A percentile compares a stretch with the other conserved stretches of the same genome.
Evolutionary conservation across 2,113 vertebrate genomes (phyloP).

Genomic region (Pogonocichla stellata): DNA sequence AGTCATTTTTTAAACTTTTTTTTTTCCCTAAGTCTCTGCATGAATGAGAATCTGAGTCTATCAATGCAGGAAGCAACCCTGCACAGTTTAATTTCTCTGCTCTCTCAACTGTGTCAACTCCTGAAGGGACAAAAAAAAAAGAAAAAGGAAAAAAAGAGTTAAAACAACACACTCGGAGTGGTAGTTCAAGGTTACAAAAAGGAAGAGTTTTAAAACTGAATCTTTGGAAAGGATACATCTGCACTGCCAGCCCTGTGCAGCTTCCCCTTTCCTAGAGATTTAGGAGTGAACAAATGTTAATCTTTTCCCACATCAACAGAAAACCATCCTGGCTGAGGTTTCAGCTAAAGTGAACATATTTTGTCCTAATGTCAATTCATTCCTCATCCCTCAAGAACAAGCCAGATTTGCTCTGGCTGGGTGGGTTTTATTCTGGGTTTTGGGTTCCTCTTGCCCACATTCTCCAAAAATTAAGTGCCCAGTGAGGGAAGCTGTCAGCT

Average conservation of each 20-base stretch:
- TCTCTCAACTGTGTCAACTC: conserved; percentile 34
- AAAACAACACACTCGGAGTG: not conserved
- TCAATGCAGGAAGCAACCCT: not conserved
- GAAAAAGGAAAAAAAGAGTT: not conserved
- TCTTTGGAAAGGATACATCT: not conserved
- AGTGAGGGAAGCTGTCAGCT: not conserved
- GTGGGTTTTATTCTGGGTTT: not conserved
- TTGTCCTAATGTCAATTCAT: not conserved
- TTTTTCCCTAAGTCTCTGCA: not conserved
- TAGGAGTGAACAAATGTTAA: not conserved
- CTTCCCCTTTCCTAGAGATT: not conserved
- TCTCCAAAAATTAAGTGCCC: not conserved
- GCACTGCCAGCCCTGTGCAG: not conserved
- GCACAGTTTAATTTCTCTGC: conserved; percentile 33
- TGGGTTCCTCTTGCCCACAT: not conserved
- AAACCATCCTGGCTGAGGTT: not conserved
- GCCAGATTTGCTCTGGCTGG: not conserved
- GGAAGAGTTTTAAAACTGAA: not conserved
- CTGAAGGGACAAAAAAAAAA: not conserved
- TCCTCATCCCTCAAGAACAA: fast-evolving
- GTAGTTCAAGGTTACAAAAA: not conserved
- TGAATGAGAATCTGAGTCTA: not conserved
- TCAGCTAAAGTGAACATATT: not conserved
- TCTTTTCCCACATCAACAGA: not conserved
- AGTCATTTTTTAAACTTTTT: not conserved